Base-by-base conservation (phyloP, 2,888 invertebrate species). In the Nomada flava region DNA sequence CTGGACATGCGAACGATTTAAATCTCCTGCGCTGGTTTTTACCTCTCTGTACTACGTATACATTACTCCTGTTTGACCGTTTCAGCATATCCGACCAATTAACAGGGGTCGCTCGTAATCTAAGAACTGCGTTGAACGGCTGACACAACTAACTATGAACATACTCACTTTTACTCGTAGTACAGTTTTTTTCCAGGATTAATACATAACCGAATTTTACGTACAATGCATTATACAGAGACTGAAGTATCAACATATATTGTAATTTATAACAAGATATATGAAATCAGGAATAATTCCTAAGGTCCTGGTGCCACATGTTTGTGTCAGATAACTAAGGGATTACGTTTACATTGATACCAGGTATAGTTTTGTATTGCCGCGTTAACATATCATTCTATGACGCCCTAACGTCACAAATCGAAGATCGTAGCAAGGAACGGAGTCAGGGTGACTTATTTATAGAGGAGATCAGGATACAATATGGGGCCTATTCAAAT, bases 401-500 rank as follows among this genome's bases (percentile, higher is more conserved):
- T 68, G 47, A 77, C 62, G 73, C 47, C 53, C 53, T 64, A 62
- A 76, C 83, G 79, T 78, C 79, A 72, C 60, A 47, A 80, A 79
- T 82, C 62, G 50, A 82, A 74, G 50, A 84, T 74, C 60, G 65
- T 75, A 20, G n/a, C 26, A 52, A 59, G 63, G 53, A 67, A 59
- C 47, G 63, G 47, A 64, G 68, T 77, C 74, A 47, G 76, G 42
- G 68, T 60, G 67, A 71, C 60, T 79, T 86, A 85, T 85, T 85
- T 85, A 85, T 85, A 76, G 85, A 60, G 62, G 50, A 36, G 77
- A 85, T 68, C 79, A 62, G 65, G 76, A 76, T 82, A 82, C 76
- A 71, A 79, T 36, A 82, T 60, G 76, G 47, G 47, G 60, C 65
- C 73, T 52, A 52, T 72, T 62, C 50, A 74, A 77, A 81, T 65